Conservation (phyloP, 2,888 invertebrate genomes). For the Agrochola macilenta region DNA sequence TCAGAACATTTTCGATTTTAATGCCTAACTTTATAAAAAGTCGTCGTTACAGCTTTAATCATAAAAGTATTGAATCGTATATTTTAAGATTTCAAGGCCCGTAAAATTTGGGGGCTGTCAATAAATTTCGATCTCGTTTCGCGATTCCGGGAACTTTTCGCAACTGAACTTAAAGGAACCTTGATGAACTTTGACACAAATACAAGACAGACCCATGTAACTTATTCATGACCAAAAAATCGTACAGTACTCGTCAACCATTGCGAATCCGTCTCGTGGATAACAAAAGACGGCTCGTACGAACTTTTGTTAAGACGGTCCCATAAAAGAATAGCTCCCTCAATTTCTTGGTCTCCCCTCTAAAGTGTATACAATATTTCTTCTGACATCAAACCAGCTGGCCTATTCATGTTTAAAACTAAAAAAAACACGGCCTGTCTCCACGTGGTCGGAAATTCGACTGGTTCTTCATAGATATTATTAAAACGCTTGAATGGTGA, state of each 20-base stretch:
- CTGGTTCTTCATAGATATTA: constrained; percentile 71
- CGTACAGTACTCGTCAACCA: constrained; percentile 69
- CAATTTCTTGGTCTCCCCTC: constrained; percentile 82
- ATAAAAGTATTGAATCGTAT: constrained; percentile 17
- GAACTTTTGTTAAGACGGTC: constrained; percentile 74
- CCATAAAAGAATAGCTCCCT: constrained; percentile 80
- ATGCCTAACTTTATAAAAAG: background rate
- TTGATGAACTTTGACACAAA: constrained; percentile 86
- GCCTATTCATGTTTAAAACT: constrained; percentile 82
- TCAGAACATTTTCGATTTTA: background rate
- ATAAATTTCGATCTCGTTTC: constrained; percentile 47
- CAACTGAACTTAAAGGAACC: constrained; percentile 60
- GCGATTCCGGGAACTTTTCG: constrained; percentile 38
- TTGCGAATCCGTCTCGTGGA: constrained; percentile 81
- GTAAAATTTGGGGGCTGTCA: constrained; percentile 50
- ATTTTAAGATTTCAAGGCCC: constrained; percentile 30
- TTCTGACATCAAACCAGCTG: constrained; percentile 86
- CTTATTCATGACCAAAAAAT: constrained; percentile 74
- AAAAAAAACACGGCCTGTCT: constrained; percentile 71
- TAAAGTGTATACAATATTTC: constrained; percentile 84
- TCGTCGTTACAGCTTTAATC: background rate
- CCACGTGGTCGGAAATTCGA: constrained; percentile 86
- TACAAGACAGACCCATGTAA: constrained; percentile 77
- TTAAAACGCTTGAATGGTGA: constrained; percentile 63
- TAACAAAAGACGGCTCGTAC: constrained; percentile 77